Evolutionary conservation across 2,113 vertebrate species (phyloP).

Genomic region (Notarius lentiginosus): DNA sequence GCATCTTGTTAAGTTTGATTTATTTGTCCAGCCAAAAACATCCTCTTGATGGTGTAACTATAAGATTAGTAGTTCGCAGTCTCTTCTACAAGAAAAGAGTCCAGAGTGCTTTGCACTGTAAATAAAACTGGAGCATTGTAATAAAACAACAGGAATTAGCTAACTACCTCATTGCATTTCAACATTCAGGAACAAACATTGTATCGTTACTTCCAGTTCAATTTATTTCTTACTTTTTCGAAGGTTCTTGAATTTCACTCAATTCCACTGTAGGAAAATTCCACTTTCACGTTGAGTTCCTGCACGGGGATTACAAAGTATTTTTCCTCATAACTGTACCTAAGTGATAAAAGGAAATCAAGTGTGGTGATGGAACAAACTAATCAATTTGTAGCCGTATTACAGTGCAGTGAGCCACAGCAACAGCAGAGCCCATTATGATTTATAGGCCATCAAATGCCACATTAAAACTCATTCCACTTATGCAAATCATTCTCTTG

Average conservation of each 20-base stretch:
- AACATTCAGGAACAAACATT: background rate
- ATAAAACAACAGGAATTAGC: background rate
- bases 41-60: background rate
- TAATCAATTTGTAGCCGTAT: slow-evolving; percentile 8
- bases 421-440: slow-evolving; percentile 23
- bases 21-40: background rate
- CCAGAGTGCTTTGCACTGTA: background rate
- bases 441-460: slow-evolving; percentile 30
- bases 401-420: slow-evolving; percentile 12
- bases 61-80: background rate
- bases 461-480: slow-evolving; percentile 40
- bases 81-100: background rate
- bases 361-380: slow-evolving; percentile 11
- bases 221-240: background rate
- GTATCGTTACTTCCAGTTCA: background rate
- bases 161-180: background rate
- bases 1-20: background rate
- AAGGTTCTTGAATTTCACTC: background rate
- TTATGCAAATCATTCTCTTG: slow-evolving; percentile 37
- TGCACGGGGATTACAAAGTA: background rate
- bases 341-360: slow-evolving; percentile 23
- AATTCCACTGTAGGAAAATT: background rate
- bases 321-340: background rate
- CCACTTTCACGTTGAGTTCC: background rate
- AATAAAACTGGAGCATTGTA: background rate